Evolutionary conservation across 2,113 vertebrate genomes (phyloP), one percentile per base, ranked within the genome.

Genomic region (Taxidea taxus): DNA sequence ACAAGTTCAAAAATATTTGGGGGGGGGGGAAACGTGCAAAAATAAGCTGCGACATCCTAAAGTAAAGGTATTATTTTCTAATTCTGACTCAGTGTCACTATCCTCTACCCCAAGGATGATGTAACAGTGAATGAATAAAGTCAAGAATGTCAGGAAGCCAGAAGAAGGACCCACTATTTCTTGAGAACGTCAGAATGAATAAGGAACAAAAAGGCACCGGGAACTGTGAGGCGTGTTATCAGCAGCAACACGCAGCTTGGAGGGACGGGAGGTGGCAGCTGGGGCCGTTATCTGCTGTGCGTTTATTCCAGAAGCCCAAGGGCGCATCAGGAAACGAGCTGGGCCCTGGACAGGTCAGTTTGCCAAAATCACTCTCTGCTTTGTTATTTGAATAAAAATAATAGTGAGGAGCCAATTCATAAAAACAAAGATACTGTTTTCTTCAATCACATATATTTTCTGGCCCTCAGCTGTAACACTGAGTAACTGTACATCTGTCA

Each of bases 361-460:
- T 72, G 89, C 75, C 62, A 91, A 97, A 70, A 95, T 92, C 90
- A 70, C 74, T 86, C 92, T 97, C 31, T 72, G 56, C 27, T 97
- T 87, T 78, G 39, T 85, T 88, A 72, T 75, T 68, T 77, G 95
- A 77, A 72, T 3, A 0, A 95, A 97, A 86, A 78, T 75, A 81
- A 80, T 12, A 72, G 70, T 8, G n/a, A 95, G 62, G 86, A 94
- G 72, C n/a, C 72, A 37, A 83, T 93, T 87, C 29, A 90, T 51
- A 66, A 0, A 27, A 34, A 68, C 42, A 89, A 84, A 56, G 90
- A 4, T 6, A 84, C 49, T 29, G 37, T 37, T 85, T 96, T 75
- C 85, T 93, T 88, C 9, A 18, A 12, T 54, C 70, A 88, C 66
- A 20, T 1, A 7, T 10, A 68, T n/a, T 83, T 27, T 37, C 23